These are phyloP conservation scores for Brachionus manjavacas DNA, from an alignment of 1,140 invertebrate genomes.

Conservation along the genomic window DNA sequence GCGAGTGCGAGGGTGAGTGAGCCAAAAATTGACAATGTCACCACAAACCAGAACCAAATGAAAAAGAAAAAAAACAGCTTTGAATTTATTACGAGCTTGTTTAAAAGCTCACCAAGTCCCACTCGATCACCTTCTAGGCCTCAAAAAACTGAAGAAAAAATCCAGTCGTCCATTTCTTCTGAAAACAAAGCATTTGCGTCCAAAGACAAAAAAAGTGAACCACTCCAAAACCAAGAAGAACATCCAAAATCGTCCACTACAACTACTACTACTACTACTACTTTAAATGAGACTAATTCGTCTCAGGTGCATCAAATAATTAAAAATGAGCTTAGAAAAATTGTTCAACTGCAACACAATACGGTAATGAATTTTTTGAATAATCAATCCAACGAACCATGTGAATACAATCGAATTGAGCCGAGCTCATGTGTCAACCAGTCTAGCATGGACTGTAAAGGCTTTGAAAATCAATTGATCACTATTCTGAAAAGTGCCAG, in stretches of 20 bases:
- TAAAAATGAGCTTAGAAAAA: neutral
- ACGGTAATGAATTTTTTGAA: constrained; percentile 36
- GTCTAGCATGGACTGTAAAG: neutral
- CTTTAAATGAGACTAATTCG: too few species aligned
- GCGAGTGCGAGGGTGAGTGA: too few species aligned
- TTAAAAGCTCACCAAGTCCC: neutral
- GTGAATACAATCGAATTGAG: too few species aligned
- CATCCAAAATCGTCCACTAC: neutral
- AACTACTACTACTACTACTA: too few species aligned
- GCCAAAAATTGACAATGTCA: neutral
- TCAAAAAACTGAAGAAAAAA: neutral
- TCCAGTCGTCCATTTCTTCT: too few species aligned
- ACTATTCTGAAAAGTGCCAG: neutral
- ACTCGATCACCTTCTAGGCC: neutral
- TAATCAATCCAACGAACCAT: neutral
- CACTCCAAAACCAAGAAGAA: neutral
- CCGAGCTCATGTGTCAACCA: neutral
- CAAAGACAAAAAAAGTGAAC: neutral
- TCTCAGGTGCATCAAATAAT: neutral
- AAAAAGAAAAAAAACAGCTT: neutral
- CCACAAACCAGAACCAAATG: neutral
- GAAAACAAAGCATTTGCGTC: neutral
- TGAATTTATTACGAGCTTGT: neutral
- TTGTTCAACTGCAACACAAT: constrained; percentile 32
- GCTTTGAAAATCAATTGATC: neutral